phyloP scores from a whole-genome alignment of 2,888 invertebrate species.

The Siphlonurus alternatus region DNA sequence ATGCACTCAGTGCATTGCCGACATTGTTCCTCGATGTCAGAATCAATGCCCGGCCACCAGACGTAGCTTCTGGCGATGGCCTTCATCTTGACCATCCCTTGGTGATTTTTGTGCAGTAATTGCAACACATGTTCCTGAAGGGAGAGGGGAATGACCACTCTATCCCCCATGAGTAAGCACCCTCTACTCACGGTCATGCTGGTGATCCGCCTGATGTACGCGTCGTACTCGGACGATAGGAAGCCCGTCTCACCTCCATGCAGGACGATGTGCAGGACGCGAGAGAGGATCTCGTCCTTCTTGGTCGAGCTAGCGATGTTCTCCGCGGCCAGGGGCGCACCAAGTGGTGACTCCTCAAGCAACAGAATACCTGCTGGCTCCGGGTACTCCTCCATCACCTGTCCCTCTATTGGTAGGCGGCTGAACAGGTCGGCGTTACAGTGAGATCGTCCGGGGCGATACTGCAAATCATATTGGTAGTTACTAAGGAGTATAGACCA shows the following conservation, averaged over 20 bases:
- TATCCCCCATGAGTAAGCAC: slow-evolving; percentile 4
- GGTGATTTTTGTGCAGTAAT: slow-evolving; percentile 11
- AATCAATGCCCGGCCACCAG: slow-evolving; percentile 12
- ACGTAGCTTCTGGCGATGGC: no score
- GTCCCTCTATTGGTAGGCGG: no score
- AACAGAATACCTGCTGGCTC: slow-evolving; percentile 2
- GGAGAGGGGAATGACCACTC: slow-evolving; percentile 12
- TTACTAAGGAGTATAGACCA: slow-evolving; percentile 20
- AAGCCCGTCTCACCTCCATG: background rate
- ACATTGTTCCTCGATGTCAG: slow-evolving; percentile 4
- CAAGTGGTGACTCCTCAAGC: background rate
- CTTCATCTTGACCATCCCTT: slow-evolving; percentile 12
- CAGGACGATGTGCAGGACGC: background rate
- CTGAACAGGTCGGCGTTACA: slow-evolving; percentile 2
- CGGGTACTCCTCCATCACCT: no score
- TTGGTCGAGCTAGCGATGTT: background rate
- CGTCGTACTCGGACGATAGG: background rate
- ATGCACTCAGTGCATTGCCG: slow-evolving; percentile 13
- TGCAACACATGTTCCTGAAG: slow-evolving; percentile 10
- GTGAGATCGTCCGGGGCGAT: slow-evolving; percentile 19
- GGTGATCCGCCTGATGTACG: background rate
- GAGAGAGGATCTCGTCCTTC: background rate
- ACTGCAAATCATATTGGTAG: slow-evolving; percentile 20
- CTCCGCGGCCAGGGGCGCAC: background rate
- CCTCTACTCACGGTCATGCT: background rate